Percentiles rank a stretch among this genome's conserved stretches.
Conservation (phyloP, 1,140 invertebrate species). For the Formica exsecta region DNA sequence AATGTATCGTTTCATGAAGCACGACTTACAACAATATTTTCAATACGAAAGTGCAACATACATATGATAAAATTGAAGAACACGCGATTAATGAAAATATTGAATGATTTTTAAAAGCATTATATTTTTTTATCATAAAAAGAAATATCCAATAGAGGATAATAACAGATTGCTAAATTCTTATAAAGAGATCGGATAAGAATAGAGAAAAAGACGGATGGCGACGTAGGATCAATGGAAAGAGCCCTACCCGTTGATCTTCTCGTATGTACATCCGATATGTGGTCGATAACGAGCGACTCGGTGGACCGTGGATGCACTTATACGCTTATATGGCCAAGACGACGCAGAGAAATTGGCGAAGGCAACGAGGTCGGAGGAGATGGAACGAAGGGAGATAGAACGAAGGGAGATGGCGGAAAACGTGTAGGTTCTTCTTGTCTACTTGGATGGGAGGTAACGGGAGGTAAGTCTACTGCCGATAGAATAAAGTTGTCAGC, state of each 20-base stretch:
- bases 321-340: constrained; percentile 53
- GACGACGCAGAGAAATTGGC: constrained; percentile 65
- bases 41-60: not conserved
- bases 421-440: constrained; percentile 51
- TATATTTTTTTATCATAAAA: not conserved
- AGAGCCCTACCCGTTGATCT: constrained; percentile 1
- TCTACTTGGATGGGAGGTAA: constrained; percentile 42
- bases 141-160: not conserved
- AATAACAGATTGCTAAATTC: not conserved
- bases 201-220: not conserved
- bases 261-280: constrained; percentile 44
- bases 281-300: constrained; percentile 54
- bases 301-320: constrained; percentile 65
- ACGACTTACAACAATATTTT: not conserved
- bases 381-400: constrained; percentile 37
- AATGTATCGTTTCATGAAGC: constrained; percentile 6
- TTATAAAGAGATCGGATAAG: not conserved
- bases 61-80: not conserved
- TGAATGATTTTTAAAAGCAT: not conserved
- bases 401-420: constrained; percentile 42
- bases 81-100: not conserved
- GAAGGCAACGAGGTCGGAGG: constrained; percentile 54
- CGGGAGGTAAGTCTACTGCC: constrained; percentile 58
- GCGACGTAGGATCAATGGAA: constrained; percentile 3
- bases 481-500: constrained; percentile 78